phyloP scores from a whole-genome alignment of 2,888 invertebrate species.

The Cantharis lateralis region DNA sequence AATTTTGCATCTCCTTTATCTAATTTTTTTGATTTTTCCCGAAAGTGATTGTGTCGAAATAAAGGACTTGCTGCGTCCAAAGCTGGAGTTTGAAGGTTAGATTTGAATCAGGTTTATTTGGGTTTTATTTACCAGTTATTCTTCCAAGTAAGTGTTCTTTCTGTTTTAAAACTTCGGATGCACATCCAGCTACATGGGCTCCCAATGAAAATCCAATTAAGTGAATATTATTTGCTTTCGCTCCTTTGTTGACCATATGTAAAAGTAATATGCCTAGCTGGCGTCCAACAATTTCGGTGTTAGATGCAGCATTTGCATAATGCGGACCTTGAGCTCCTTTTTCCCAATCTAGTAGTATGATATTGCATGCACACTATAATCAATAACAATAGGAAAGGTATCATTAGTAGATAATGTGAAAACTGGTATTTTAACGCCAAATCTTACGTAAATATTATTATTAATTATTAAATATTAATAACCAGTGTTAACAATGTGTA shows the following conservation, averaged over 20 bases:
- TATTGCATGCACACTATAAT: slow-evolving; percentile 60
- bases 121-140: slow-evolving; percentile 57
- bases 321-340: slow-evolving; percentile 61
- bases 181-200: slow-evolving; percentile 65
- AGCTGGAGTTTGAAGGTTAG: slow-evolving; percentile 58
- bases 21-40: slow-evolving; percentile 61
- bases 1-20: slow-evolving; percentile 66
- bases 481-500: not conserved
- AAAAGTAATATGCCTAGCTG: slow-evolving; percentile 61
- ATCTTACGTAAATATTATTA: not conserved
- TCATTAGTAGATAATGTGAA: not conserved
- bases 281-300: slow-evolving; percentile 64
- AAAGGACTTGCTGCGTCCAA: slow-evolving; percentile 85
- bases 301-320: slow-evolving; percentile 63
- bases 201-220: slow-evolving; percentile 65
- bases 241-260: slow-evolving; percentile 57
- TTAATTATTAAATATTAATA: not conserved
- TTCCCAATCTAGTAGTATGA: slow-evolving; percentile 63
- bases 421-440: not conserved
- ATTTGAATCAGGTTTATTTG: no score
- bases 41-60: slow-evolving; percentile 63
- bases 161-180: slow-evolving; percentile 60
- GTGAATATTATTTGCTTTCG: slow-evolving; percentile 57
- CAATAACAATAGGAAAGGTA: not conserved
- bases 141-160: slow-evolving; percentile 58